These are phyloP conservation scores for Staurois parvus DNA, from an alignment of 2,797 vertebrate genomes.

Conservation along the genomic window DNA sequence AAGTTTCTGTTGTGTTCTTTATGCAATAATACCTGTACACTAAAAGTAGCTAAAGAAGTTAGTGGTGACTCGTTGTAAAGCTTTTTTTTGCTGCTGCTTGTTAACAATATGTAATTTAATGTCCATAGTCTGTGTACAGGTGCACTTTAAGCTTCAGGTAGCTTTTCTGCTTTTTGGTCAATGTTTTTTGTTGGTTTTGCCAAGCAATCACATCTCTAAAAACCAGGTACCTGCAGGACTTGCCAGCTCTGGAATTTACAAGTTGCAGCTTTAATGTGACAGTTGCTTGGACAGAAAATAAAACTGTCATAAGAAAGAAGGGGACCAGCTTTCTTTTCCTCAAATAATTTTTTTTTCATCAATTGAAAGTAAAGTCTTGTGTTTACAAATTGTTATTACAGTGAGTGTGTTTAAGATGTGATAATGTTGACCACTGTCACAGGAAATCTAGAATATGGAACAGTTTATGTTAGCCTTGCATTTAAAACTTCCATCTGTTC, in stretches of 20 bases:
- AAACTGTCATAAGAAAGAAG: slow-evolving; percentile 55
- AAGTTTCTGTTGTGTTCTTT: too few species aligned
- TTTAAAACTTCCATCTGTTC: slow-evolving; percentile 70
- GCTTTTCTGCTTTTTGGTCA: slow-evolving; percentile 42
- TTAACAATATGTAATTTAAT: too few species aligned
- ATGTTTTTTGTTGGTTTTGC: slow-evolving; percentile 56
- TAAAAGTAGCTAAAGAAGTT: too few species aligned
- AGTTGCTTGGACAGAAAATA: slow-evolving; percentile 44
- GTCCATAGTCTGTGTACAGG: too few species aligned
- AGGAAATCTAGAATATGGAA: slow-evolving; percentile 74
- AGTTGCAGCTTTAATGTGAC: slow-evolving; percentile 25
- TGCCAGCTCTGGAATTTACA: slow-evolving; percentile 53
- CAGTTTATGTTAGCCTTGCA: slow-evolving; percentile 70
- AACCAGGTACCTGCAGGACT: slow-evolving; percentile 48
- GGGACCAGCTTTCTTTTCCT: slow-evolving; percentile 57
- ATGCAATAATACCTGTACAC: too few species aligned
- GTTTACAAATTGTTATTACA: slow-evolving; percentile 49
- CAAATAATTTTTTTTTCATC: slow-evolving; percentile 44
- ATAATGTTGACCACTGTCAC: slow-evolving; percentile 66
- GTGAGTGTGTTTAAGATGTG: slow-evolving; percentile 63
- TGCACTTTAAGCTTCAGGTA: background rate
- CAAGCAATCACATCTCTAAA: slow-evolving; percentile 41
- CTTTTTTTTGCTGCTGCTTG: too few species aligned
- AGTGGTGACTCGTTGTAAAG: too few species aligned
- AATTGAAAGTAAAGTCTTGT: slow-evolving; percentile 54